Base-by-base conservation (phyloP, 2,797 vertebrate species). In the Lagocephalus sceleratus region DNA sequence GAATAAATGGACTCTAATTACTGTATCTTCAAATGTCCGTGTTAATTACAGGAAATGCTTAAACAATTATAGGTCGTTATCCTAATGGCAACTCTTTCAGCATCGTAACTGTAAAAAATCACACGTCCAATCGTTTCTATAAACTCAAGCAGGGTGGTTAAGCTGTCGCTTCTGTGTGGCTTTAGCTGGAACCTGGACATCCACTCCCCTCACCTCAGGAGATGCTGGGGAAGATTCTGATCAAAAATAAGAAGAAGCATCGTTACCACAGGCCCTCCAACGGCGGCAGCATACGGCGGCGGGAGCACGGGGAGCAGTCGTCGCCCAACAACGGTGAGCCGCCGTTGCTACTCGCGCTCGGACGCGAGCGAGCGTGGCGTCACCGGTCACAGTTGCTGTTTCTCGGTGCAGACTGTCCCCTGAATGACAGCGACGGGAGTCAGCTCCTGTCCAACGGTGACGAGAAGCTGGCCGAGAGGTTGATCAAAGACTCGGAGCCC, bases 181-280 rank as follows among this genome's bases (percentile, higher is more conserved):
- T 63, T 40, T 47, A 96, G 94, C 90, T 96, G 67, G 65, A 85
- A 19, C 89, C 88, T 0, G 91, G 90, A 10, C 62, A 91, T 20
- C 39, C 64, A 5, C 85, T 96, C 17, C 94, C 94, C 15, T 88
- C 89, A 3, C 94, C 94, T 0, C 92, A 94, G 74, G 94, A 96
- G 41, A 59, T 96, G 68, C 16, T 93, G 79, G 92, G 94, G n/a
- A 94, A 92, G 66, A 95, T 96, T 71, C 89, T 96, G 20, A 91
- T 96, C 54, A 96, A 96, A 81, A 96, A 96, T 80, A 96, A 91
- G 68, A 91, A 91, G 68, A 88, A 90, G 64, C 88, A 89, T 39
- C 81, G 84, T 22, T 81, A 88, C 25, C 77, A 88, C 52, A 54
- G 82, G 15, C 75, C 80, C 0, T 70, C 85, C 3, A 85, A 79